Evolutionary conservation across 2,888 invertebrate species (phyloP), one percentile per base, ranked within the genome.

Genomic region (Fragum whitleyi): DNA sequence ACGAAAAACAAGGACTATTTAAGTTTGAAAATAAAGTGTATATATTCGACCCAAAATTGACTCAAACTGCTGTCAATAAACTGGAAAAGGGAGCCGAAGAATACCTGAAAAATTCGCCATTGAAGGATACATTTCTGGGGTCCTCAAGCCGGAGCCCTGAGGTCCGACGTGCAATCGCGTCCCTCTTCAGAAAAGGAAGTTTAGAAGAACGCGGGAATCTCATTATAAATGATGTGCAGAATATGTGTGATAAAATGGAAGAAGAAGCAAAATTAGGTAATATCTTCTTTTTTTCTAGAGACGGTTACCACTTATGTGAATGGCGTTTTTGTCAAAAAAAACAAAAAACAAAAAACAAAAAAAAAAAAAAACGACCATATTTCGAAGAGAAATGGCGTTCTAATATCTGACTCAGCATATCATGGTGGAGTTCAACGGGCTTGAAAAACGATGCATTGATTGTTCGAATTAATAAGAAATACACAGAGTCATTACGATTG

Each of bases 11-110:
- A 21, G 89, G 89, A 0, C 61, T 88, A 0, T 89, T 86, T 53
- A 70, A 74, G 16, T 87, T 78, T 68, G 88, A 87, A 11, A 65
- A 76, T n/a, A 88, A 88, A 62, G 79, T 88, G 21, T 89, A 89
- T 62, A 79, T 89, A n/a, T 80, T 88, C 28, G 85, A 88, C 23
- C 80, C 81, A 14, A 87, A 85, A 74, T 69, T 86, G 9, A 85
- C 87, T 42, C 86, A 88, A 53, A 86, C 86, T 11, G 88, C 83
- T 9, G 86, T 89, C 2, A 84, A 88, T 59, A 88, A 87, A 67
- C 75, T 88, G 6, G 89, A 89, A 26, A 89, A 89, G 62, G 89
- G 89, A 2, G 89, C 87, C 0, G 85, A 85, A 21, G 78, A 87
- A 21, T 89, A 88, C 59, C 51, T 89, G 61, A 79, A 85, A 14